Evolutionary conservation across 2,113 vertebrate species (phyloP).

Genomic region (Nesogale talazaci): DNA sequence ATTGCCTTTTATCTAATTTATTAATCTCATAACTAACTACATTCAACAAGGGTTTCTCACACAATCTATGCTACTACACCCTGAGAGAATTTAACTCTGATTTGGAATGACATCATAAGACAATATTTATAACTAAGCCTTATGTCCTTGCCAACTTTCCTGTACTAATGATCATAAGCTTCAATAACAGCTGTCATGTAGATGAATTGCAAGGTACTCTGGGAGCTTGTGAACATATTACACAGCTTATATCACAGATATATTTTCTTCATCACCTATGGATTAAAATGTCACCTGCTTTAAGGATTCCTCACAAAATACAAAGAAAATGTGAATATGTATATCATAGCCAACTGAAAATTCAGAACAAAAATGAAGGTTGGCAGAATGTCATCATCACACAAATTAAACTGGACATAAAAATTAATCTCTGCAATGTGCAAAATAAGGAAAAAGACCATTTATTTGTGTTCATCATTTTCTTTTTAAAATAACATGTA

Average conservation of each 20-base stretch:
- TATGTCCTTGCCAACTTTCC: conserved; percentile 79
- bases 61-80: conserved; percentile 66
- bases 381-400: conserved; percentile 61
- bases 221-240: conserved; percentile 75
- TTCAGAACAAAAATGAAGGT: conserved; percentile 61
- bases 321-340: conserved; percentile 54
- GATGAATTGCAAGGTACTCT: conserved; percentile 80
- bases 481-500: conserved; percentile 61
- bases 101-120: conserved; percentile 78
- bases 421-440: conserved; percentile 63
- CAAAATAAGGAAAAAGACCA: conserved; percentile 42
- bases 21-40: conserved; percentile 60
- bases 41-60: conserved; percentile 56
- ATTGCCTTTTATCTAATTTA: conserved; percentile 59
- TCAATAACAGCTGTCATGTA: conserved; percentile 78
- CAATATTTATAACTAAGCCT: conserved; percentile 78
- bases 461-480: conserved; percentile 56
- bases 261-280: conserved; percentile 76
- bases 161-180: conserved; percentile 80
- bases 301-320: conserved; percentile 65
- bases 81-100: conserved; percentile 73
- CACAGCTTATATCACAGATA: conserved; percentile 75
- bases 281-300: conserved; percentile 80
- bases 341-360: conserved; percentile 57
- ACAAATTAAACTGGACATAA: conserved; percentile 70